Percentiles rank a stretch among this genome's conserved stretches.
Conservation (phyloP, 2,888 invertebrate genomes). For the Clitarchus hookeri region DNA sequence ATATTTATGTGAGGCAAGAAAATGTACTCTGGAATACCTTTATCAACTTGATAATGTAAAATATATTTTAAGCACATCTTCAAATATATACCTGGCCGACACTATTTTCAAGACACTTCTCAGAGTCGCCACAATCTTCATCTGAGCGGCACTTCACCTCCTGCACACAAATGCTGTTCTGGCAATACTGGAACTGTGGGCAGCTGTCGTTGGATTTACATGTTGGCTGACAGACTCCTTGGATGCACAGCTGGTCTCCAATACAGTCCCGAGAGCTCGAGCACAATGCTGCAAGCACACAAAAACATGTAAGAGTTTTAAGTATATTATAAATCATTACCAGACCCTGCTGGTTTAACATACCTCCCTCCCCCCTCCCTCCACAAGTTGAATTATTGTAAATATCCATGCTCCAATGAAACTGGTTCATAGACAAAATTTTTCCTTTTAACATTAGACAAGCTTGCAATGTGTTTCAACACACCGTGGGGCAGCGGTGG, state of each 20-base stretch:
- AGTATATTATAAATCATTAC: background rate
- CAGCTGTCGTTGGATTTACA: constrained; percentile 81
- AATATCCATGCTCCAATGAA: no score
- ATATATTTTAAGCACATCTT: background rate
- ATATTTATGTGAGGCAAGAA: no score
- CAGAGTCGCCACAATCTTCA: constrained; percentile 72
- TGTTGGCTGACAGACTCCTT: constrained; percentile 82
- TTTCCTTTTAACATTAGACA: no score
- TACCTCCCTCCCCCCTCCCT: no score
- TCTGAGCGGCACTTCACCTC: constrained; percentile 76
- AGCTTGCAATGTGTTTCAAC: no score
- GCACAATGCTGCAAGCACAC: constrained; percentile 64
- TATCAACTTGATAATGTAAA: no score
- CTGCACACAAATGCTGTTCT: constrained; percentile 82
- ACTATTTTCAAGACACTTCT: constrained; percentile 71
- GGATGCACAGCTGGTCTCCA: constrained; percentile 82
- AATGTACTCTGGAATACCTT: no score
- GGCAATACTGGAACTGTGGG: constrained; percentile 82
- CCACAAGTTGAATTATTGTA: no score
- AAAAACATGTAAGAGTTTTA: background rate
- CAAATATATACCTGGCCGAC: constrained; percentile 63
- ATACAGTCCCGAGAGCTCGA: constrained; percentile 83
- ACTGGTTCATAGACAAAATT: no score
- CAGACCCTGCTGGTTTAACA: no score
- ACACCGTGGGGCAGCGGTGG: no score